phyloP scores from a whole-genome alignment of 1,140 invertebrate species.

The Drosophila yakuba region DNA sequence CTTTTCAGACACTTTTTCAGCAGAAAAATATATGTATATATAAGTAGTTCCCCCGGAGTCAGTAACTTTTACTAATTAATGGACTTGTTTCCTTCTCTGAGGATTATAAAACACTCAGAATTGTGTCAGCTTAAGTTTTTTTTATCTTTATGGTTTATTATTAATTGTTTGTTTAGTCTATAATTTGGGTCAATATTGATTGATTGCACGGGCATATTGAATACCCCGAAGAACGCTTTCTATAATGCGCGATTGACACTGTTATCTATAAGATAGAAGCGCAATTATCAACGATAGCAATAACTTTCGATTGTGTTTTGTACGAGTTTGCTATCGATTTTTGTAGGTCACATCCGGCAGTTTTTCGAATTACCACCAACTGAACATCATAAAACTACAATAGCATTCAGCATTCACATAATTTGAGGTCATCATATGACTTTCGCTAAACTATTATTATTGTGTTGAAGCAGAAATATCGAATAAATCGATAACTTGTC shows the following conservation, averaged over 20 bases:
- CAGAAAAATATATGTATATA: conserved; percentile 35
- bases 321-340: neutral
- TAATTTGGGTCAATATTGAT: conserved; percentile 66
- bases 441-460: neutral
- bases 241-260: conserved; percentile 22
- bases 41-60: conserved; percentile 18
- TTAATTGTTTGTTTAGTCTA: conserved; percentile 40
- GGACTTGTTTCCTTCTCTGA: neutral
- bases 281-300: neutral
- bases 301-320: neutral
- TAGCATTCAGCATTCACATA: no score
- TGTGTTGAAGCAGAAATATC: neutral
- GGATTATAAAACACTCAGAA: conserved; percentile 27
- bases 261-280: conserved; percentile 2
- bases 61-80: conserved; percentile 40
- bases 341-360: conserved; percentile 1
- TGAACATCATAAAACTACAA: no score
- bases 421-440: neutral
- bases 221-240: conserved; percentile 17
- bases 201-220: conserved; percentile 36
- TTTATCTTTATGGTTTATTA: conserved; percentile 28
- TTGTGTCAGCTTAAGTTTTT: conserved; percentile 19
- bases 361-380: no score
- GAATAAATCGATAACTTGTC: neutral
- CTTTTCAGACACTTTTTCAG: conserved; percentile 30